These are phyloP conservation scores for Grammomys dolichurus DNA, from an alignment of 2,113 vertebrate species.

Conservation along the genomic window DNA sequence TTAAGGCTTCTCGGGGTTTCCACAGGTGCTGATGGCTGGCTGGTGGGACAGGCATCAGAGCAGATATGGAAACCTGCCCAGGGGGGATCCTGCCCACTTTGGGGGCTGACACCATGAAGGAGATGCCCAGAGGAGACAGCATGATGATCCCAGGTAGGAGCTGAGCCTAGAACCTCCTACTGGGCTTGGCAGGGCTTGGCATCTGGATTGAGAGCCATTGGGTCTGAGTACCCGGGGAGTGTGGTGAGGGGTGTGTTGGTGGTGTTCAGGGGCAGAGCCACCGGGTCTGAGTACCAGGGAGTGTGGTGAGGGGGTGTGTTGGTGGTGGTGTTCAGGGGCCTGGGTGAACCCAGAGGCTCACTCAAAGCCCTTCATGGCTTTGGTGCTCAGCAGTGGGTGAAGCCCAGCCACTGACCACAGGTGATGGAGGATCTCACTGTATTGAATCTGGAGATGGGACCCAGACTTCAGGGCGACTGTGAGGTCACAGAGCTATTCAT, in stretches of 20 bases:
- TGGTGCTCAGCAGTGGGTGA: background rate
- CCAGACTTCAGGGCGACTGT: background rate
- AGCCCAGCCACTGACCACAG: background rate
- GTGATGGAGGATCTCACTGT: background rate
- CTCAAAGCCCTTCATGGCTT: background rate
- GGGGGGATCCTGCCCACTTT: background rate
- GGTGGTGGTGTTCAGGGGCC: background rate
- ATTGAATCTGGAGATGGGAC: background rate
- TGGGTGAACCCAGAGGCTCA: background rate
- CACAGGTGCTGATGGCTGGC: background rate
- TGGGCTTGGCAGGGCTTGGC: rapidly evolving
- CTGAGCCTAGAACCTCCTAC: background rate
- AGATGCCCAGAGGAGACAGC: rapidly evolving
- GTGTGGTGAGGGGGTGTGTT: too few relatives aligned
- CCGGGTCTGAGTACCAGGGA: background rate
- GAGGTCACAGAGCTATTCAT: background rate
- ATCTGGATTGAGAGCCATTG: rapidly evolving
- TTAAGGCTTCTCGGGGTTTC: background rate
- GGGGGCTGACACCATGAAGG: too few relatives aligned
- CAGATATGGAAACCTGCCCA: background rate
- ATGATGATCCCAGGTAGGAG: background rate
- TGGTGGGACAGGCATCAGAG: background rate
- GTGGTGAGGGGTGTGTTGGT: background rate
- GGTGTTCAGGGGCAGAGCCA: background rate
- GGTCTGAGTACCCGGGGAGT: background rate